These are phyloP conservation scores for Dromiciops gliroides DNA, from an alignment of 2,113 vertebrate genomes.

Conservation along the genomic window DNA sequence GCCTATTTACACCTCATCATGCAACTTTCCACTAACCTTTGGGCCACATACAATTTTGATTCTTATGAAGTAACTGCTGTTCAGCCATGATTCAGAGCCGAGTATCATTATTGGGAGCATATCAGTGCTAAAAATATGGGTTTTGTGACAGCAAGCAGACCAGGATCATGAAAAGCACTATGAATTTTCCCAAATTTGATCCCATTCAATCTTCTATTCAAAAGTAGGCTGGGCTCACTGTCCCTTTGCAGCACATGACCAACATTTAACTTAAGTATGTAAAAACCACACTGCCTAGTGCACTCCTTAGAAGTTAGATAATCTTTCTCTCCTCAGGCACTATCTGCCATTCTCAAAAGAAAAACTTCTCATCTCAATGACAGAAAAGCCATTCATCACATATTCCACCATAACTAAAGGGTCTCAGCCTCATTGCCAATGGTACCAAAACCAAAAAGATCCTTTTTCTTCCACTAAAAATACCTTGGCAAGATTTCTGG, in stretches of 20 bases:
- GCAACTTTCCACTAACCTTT: not conserved
- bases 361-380: not conserved
- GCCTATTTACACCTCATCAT: not conserved
- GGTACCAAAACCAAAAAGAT: not conserved
- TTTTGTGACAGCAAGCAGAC: not conserved
- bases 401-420: not conserved
- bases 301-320: not conserved
- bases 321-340: not conserved
- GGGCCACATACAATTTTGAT: not conserved
- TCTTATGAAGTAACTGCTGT: not conserved
- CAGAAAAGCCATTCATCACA: not conserved
- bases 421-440: not conserved
- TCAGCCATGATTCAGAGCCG: not conserved
- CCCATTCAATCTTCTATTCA: not conserved
- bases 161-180: not conserved
- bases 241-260: not conserved
- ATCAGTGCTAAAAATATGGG: not conserved
- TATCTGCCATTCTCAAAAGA: not conserved
- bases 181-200: not conserved
- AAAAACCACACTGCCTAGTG: not conserved
- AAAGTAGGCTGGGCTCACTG: not conserved
- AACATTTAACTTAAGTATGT: not conserved
- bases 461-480: not conserved
- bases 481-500: not conserved
- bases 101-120: not conserved